phyloP scores from a whole-genome alignment of 1,140 invertebrate species.

The Sweltsa coloradensis region DNA sequence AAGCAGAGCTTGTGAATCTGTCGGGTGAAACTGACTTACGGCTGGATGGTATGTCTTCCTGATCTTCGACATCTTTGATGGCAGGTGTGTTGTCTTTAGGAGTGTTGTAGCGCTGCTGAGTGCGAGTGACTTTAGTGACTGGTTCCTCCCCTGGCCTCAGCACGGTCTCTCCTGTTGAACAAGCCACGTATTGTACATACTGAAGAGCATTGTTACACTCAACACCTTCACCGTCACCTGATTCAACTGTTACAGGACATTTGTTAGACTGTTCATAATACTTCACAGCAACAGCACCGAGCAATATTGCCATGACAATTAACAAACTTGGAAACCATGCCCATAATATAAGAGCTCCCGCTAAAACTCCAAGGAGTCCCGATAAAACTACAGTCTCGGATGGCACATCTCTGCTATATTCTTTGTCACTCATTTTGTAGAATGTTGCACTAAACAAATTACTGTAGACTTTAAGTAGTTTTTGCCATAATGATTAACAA shows the following conservation, averaged over 20 bases:
- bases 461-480: too few species aligned
- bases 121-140: conserved; percentile 46
- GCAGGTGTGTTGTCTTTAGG: conserved; percentile 12
- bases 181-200: too few species aligned
- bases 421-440: too few species aligned
- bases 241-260: too few species aligned
- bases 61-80: conserved; percentile 4
- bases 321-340: conserved; percentile 9
- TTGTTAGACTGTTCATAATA: not conserved
- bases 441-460: too few species aligned
- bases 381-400: too few species aligned
- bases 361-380: conserved; percentile 4
- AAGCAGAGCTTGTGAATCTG: conserved; percentile 1
- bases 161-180: conserved; percentile 9
- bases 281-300: not conserved
- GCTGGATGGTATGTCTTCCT: conserved; percentile 7
- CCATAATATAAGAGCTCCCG: conserved; percentile 9
- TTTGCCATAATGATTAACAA: too few species aligned
- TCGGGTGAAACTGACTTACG: not conserved
- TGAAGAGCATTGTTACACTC: too few species aligned
- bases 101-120: conserved; percentile 36
- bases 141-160: conserved; percentile 40
- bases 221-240: too few species aligned
- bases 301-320: conserved; percentile 5
- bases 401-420: too few species aligned